phyloP scores from a whole-genome alignment of 2,888 invertebrate species.

The Sphaeridia pumilis region DNA sequence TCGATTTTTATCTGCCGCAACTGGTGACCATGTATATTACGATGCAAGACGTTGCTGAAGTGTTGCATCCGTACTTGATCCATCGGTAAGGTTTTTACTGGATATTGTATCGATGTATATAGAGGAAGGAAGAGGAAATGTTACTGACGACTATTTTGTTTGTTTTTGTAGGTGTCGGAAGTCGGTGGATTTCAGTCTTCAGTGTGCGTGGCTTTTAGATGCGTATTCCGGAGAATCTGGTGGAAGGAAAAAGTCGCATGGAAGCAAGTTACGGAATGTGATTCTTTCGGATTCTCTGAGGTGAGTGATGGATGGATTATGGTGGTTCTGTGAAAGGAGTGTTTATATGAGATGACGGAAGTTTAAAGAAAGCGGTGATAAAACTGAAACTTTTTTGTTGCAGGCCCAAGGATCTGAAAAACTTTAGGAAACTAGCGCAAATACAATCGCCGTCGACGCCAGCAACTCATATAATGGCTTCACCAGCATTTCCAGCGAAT shows the following conservation, averaged over 20 bases:
- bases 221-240: slow-evolving; percentile 73
- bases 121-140: not conserved
- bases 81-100: slow-evolving; percentile 60
- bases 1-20: slow-evolving; percentile 97
- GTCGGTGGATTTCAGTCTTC: slow-evolving; percentile 89
- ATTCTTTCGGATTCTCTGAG: slow-evolving; percentile 58
- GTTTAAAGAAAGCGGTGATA: no score
- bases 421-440: slow-evolving; percentile 28
- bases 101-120: no score
- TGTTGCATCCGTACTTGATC: slow-evolving; percentile 68
- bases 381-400: not conserved
- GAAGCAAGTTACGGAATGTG: slow-evolving; percentile 59
- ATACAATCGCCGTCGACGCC: slow-evolving; percentile 29
- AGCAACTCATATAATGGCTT: slow-evolving; percentile 21
- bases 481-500: slow-evolving; percentile 36
- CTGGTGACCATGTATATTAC: slow-evolving; percentile 97
- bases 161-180: slow-evolving; percentile 67
- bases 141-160: not conserved
- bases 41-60: slow-evolving; percentile 94
- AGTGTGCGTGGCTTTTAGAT: slow-evolving; percentile 91
- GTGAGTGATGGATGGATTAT: no score
- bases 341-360: no score
- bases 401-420: slow-evolving; percentile 34
- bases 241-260: slow-evolving; percentile 59
- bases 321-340: no score